Percentiles rank a stretch among this genome's conserved stretches.
Conservation (phyloP, 2,888 invertebrate genomes). For the Sinopyrophorus schimmeli region DNA sequence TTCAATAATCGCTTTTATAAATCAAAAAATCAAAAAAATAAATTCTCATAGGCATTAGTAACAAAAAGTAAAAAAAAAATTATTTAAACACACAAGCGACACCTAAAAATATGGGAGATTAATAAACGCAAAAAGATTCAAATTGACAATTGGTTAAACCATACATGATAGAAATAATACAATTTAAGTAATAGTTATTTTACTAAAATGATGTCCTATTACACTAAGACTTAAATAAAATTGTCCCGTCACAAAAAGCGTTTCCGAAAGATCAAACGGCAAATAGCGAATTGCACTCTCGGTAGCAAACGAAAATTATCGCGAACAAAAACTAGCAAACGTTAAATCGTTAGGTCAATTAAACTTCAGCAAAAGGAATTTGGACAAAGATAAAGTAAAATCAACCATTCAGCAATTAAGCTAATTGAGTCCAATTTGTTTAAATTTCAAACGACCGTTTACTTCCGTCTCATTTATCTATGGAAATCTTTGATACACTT, state of each 20-base stretch:
- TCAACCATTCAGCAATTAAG: slow-evolving; percentile 30
- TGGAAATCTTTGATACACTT: slow-evolving; percentile 11
- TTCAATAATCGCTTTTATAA: no score
- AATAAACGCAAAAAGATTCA: no score
- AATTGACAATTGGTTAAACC: no score
- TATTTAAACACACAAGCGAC: no score
- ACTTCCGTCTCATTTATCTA: slow-evolving; percentile 13
- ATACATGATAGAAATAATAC: no score
- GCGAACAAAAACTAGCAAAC: slow-evolving; percentile 27
- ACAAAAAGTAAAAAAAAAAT: no score
- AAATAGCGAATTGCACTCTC: slow-evolving; percentile 25
- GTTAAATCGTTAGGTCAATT: slow-evolving; percentile 30
- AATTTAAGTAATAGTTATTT: no score
- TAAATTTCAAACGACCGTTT: slow-evolving; percentile 22
- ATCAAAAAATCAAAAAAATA: no score
- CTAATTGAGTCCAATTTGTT: slow-evolving; percentile 29
- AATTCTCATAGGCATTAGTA: no score
- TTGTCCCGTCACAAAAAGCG: slow-evolving; percentile 9
- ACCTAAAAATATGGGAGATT: no score
- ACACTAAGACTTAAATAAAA: no score
- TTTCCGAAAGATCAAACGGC: slow-evolving; percentile 24
- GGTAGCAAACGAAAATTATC: slow-evolving; percentile 25
- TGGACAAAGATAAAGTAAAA: slow-evolving; percentile 30
- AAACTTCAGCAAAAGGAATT: slow-evolving; percentile 28
- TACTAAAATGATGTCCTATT: no score